A percentile compares a stretch with the other conserved stretches of the same genome.
These are phyloP conservation scores for Scaptomyza parva DNA, from an alignment of 2,888 invertebrate genomes.

Conservation along the genomic window DNA sequence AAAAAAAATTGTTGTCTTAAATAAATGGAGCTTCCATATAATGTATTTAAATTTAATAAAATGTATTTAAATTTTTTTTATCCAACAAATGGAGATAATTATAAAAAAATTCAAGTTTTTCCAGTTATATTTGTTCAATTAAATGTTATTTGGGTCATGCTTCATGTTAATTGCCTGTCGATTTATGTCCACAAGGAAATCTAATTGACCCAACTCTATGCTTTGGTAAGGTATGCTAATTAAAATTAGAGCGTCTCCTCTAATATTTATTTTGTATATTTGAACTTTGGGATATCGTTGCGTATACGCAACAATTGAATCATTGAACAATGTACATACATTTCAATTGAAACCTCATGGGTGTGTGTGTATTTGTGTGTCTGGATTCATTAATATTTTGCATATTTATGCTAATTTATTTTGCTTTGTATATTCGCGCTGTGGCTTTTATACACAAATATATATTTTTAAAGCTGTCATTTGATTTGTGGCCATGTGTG, in stretches of 20 bases:
- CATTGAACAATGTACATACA: constrained; percentile 12
- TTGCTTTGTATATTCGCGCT: constrained; percentile 25
- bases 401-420: constrained; percentile 50
- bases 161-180: not conserved
- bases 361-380: too few species aligned
- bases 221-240: constrained; percentile 41
- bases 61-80: too few species aligned
- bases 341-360: constrained; percentile 58
- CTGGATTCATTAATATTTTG: constrained; percentile 49
- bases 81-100: too few species aligned
- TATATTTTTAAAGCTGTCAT: constrained; percentile 39
- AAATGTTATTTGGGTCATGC: not conserved
- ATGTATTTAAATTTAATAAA: too few species aligned
- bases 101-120: too few species aligned
- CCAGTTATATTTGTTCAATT: not conserved
- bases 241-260: constrained; percentile 28
- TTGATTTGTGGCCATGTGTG: constrained; percentile 59
- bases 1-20: not conserved
- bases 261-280: constrained; percentile 25
- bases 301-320: constrained; percentile 40
- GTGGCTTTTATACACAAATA: constrained; percentile 21
- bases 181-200: constrained; percentile 4
- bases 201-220: constrained; percentile 43
- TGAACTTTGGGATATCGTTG: not conserved
- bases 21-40: too few species aligned